These are phyloP conservation scores for Meda fulgida DNA, from an alignment of 2,797 vertebrate species.

Conservation along the genomic window DNA sequence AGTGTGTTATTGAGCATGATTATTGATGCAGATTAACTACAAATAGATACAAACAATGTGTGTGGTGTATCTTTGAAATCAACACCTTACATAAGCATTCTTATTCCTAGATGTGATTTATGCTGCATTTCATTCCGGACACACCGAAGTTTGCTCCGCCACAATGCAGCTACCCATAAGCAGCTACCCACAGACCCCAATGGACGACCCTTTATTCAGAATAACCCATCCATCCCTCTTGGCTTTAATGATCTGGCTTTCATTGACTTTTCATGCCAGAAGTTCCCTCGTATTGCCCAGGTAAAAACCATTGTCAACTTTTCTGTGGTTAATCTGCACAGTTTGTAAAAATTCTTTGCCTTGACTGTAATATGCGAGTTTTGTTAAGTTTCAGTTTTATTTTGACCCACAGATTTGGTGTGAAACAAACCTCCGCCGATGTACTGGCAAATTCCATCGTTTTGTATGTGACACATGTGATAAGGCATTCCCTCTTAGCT, in stretches of 20 bases:
- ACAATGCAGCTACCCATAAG: conserved; percentile 92
- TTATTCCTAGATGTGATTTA: conserved; percentile 85
- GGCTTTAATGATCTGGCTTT: conserved; percentile 98
- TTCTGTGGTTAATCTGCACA: background rate
- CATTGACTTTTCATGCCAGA: conserved; percentile 95
- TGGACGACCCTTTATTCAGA: conserved; percentile 95
- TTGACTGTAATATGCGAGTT: background rate
- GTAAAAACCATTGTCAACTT: conserved; percentile 67
- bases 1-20: background rate
- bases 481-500: conserved; percentile 93
- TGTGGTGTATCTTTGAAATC: background rate
- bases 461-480: conserved; percentile 92
- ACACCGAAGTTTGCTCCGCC: conserved; percentile 89
- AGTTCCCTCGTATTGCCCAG: conserved; percentile 96
- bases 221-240: conserved; percentile 93
- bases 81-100: background rate
- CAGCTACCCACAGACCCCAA: conserved; percentile 89
- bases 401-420: conserved; percentile 88
- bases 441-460: conserved; percentile 92
- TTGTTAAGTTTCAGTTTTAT: conserved; percentile 12
- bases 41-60: background rate
- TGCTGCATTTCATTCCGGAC: conserved; percentile 97
- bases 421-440: conserved; percentile 93
- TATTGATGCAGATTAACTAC: background rate
- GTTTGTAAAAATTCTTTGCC: background rate